Base-by-base conservation (phyloP, 1,140 invertebrate genomes). In the Rhynchophorus ferrugineus region DNA sequence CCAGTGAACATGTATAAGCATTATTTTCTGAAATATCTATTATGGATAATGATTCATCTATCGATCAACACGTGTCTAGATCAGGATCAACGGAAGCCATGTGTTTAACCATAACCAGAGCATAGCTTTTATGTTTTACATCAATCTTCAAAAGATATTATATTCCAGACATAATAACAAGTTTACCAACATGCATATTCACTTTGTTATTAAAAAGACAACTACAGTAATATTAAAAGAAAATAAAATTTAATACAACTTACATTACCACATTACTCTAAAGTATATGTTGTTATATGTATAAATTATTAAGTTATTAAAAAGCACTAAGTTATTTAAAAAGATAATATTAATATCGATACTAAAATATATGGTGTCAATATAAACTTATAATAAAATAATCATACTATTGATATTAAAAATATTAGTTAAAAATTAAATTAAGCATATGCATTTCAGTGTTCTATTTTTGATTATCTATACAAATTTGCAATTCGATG, bases 101-200 rank as follows among this genome's bases (percentile, higher is more conserved):
- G 34, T 71, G 61, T 62, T 73, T 70, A 11, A 71, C 71, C 35
- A 75, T 64, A 34, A 73, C 66, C 11, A 75, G 67, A 22, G 69
- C 66, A 3, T 68, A 65, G 49, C 74, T 73, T 51, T 69, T 68
- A 11, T 68, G 66, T 54, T 75, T 74, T 0, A 73, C 54, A 6
- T 17, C 41, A n/a, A n/a, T n/a, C n/a, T n/a, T n/a, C n/a, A n/a
- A n/a, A n/a, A n/a, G n/a, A n/a, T n/a, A n/a, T n/a, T n/a, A n/a
- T 16, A 65, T 63, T 36, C 74, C 71, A 5, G 70, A 65, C 58
- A 73, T 75, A 3, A 73, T 72, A n/a, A 83, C 64, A 57, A 82
- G 77, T 56, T 84, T 84, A 34, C 77, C 74, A 1, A 82, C 64
- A 1, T 81, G 47, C 67, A 81, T 81, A 54, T 73, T 73, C 20